Evolutionary conservation across 2,888 invertebrate genomes (phyloP).

Genomic region (Dasysyrphus albostriatus): DNA sequence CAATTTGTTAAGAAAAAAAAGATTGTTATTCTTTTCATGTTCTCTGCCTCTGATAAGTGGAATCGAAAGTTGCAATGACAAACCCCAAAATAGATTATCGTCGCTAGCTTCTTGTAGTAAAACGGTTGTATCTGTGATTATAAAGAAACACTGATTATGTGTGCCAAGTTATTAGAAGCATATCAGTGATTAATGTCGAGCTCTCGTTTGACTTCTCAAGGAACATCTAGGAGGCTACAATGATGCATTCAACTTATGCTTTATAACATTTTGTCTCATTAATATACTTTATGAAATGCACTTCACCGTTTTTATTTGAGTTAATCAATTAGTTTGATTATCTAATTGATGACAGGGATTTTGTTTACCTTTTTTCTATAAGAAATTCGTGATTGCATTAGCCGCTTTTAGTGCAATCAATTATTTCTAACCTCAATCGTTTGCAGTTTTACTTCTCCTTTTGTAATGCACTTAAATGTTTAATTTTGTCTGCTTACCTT

Average conservation of each 20-base stretch:
- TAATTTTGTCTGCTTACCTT: not conserved
- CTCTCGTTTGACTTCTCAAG: not conserved
- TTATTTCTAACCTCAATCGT: slow-evolving; percentile 15
- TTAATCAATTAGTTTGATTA: not conserved
- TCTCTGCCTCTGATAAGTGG: slow-evolving; percentile 1
- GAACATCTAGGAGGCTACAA: not conserved
- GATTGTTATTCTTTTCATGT: slow-evolving; percentile 41
- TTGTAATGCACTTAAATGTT: not conserved
- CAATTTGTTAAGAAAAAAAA: slow-evolving; percentile 7
- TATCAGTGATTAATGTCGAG: slow-evolving; percentile 19
- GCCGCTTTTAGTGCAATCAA: slow-evolving; percentile 14
- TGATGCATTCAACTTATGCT: not conserved
- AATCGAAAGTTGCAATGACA: slow-evolving; percentile 45
- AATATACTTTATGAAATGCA: not conserved
- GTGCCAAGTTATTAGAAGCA: slow-evolving; percentile 38
- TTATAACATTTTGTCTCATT: not conserved
- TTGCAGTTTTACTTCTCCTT: not conserved
- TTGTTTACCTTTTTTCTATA: slow-evolving; percentile 26
- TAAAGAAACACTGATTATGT: not conserved
- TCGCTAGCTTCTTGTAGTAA: slow-evolving; percentile 39
- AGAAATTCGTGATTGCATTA: slow-evolving; percentile 1
- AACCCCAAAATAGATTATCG: slow-evolving; percentile 62
- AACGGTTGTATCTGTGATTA: slow-evolving; percentile 28
- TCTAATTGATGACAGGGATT: not conserved
- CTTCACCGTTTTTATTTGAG: not conserved